Evolutionary conservation across 2,888 invertebrate genomes (phyloP), one percentile per base, ranked within the genome.

Genomic region (Priocnemis perturbator): DNA sequence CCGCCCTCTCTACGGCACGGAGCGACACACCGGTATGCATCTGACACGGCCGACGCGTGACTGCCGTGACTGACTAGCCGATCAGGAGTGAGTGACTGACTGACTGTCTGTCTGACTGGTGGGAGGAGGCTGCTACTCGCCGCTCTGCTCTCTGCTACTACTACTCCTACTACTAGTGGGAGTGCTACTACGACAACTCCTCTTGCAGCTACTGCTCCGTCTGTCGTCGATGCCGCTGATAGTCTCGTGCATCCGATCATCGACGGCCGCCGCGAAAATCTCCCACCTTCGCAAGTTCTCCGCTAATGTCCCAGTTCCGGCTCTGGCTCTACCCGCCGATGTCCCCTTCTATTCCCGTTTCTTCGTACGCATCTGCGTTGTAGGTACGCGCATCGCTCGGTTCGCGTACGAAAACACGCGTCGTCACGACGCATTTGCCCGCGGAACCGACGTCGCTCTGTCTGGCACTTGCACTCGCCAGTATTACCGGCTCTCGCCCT

Each of bases 51-150:
- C 67, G 67, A 67, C 81, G 76, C 80, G 78, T 78, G 77, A 70
- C 68, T 60, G 60, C 26, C 37, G 60, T 61, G 73, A 76, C 77
- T 77, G 77, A 78, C 80, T 71, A 69, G 68, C 68, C 74, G 76
- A 72, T 72, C 74, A 80, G 77, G 77, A 81, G 75, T 73, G 78
- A 81, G 71, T 76, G 77, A 77, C 64, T 72, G 60, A 71, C 70
- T 79, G 69, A 77, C 74, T 74, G 81, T 76, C 74, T 74, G 77
- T 76, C 74, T 74, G 77, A 76, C 74, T 79, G 80, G 74, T 78
- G 77, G 80, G 71, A 74, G 73, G 44, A 45, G 37, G 59, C 59
- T 14, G 44, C 53, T 53, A 50, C 23, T 53, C 53, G 20, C 23
- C 53, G 4, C 23, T 53, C 53, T 21, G 20, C 59, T 66, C 63